Evolutionary conservation across 2,888 invertebrate species (phyloP).

Genomic region (Litoditis marina): DNA sequence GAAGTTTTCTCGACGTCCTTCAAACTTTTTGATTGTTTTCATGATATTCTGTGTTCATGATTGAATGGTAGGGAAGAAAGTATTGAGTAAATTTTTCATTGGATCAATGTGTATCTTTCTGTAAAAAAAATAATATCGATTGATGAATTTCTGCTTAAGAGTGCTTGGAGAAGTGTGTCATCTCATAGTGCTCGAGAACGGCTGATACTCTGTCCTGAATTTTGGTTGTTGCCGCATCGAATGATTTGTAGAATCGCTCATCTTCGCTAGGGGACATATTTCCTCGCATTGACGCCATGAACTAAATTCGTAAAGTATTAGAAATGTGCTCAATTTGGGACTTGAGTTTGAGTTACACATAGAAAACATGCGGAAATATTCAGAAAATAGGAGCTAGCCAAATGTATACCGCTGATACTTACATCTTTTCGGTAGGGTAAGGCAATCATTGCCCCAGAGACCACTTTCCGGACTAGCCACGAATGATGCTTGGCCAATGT

Average conservation of each 20-base stretch:
- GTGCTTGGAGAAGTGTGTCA: neutral
- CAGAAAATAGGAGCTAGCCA: too few relatives aligned
- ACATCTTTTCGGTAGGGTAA: slow-evolving; percentile 2
- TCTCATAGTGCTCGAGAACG: neutral
- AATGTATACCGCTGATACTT: neutral
- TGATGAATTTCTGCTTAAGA: too few relatives aligned
- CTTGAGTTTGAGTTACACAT: too few relatives aligned
- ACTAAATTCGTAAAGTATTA: neutral
- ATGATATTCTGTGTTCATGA: too few relatives aligned
- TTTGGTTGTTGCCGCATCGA: neutral
- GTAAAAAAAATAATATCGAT: too few relatives aligned
- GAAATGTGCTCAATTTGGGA: too few relatives aligned
- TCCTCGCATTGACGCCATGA: slow-evolving; percentile 4
- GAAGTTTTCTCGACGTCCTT: too few relatives aligned
- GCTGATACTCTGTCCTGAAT: neutral
- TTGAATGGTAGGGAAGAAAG: too few relatives aligned
- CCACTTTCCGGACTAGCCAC: neutral
- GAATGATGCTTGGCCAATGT: neutral
- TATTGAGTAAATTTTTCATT: too few relatives aligned
- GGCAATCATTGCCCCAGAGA: neutral
- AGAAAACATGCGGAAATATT: too few relatives aligned
- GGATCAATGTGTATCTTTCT: too few relatives aligned
- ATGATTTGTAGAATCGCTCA: neutral
- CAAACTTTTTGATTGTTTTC: too few relatives aligned
- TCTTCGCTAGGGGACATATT: slow-evolving; percentile 6